These are phyloP conservation scores for Coranthus polyacanthus DNA, from an alignment of 2,797 vertebrate species.

Conservation along the genomic window DNA sequence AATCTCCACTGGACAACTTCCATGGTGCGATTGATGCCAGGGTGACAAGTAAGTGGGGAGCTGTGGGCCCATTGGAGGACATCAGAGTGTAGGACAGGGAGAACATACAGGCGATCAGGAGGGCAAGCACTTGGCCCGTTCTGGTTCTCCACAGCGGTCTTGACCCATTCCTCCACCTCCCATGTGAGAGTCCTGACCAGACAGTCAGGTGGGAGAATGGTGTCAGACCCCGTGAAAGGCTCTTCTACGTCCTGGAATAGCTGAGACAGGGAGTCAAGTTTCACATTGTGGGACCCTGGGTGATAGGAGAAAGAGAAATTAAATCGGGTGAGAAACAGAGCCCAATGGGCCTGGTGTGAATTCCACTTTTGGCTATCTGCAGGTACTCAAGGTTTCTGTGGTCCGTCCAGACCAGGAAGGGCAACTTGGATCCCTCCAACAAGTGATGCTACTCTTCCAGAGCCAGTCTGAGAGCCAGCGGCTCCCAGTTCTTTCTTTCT, in stretches of 20 bases:
- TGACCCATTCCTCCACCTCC: neutral
- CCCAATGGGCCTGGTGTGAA: neutral
- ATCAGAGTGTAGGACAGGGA: neutral
- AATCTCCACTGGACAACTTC: neutral
- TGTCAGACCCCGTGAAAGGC: neutral
- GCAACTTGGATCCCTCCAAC: neutral
- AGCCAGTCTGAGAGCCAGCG: neutral
- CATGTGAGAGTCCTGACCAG: neutral
- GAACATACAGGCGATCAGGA: neutral
- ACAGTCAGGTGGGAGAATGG: neutral
- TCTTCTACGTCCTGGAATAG: neutral
- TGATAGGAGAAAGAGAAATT: neutral
- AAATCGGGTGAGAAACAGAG: neutral
- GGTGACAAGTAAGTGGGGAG: neutral
- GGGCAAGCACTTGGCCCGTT: neutral
- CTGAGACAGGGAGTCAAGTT: neutral
- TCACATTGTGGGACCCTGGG: neutral
- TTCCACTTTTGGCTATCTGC: neutral
- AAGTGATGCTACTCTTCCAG: constrained; percentile 4
- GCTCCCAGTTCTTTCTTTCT: neutral
- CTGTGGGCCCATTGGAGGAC: neutral
- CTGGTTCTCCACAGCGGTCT: neutral
- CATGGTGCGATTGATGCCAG: neutral
- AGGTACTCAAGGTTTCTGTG: constrained; percentile 8
- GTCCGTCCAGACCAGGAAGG: constrained; percentile 4